phyloP scores from a whole-genome alignment of 2,113 vertebrate genomes.

The Nycticryphes semicollaris region DNA sequence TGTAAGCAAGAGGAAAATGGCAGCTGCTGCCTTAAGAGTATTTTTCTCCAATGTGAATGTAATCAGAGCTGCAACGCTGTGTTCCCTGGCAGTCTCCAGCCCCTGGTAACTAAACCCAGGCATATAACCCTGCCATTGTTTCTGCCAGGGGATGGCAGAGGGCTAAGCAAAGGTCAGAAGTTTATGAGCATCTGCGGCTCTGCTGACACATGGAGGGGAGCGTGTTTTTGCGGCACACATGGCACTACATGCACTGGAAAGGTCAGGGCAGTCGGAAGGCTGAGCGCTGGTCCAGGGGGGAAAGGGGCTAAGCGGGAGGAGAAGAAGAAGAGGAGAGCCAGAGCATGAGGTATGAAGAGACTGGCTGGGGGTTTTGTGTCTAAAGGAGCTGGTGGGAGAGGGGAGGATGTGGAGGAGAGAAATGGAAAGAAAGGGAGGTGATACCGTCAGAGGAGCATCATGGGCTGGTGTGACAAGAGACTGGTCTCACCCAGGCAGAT shows the following conservation, averaged over 20 bases:
- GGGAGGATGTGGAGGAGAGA: fast-evolving
- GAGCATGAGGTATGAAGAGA: fast-evolving
- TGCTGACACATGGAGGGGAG: background rate
- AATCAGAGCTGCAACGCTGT: background rate
- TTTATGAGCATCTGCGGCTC: background rate
- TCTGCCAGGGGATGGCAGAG: background rate
- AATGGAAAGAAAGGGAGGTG: background rate
- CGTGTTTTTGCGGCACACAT: fast-evolving
- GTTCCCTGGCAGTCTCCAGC: background rate
- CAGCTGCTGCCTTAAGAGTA: background rate
- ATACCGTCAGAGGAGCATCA: background rate
- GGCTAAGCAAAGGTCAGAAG: conserved; percentile 17
- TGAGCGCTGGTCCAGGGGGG: background rate
- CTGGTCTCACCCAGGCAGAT: background rate
- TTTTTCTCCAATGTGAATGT: background rate
- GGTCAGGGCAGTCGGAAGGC: background rate
- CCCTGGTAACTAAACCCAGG: background rate
- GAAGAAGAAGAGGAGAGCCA: background rate
- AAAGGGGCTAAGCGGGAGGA: background rate
- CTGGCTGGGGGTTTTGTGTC: fast-evolving
- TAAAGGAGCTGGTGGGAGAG: background rate
- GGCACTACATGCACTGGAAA: background rate
- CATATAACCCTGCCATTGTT: background rate
- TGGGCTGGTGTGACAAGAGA: background rate
- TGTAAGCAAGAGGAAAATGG: background rate